These are phyloP conservation scores for Motacilla alba DNA, from an alignment of 2,113 vertebrate species.

Conservation along the genomic window DNA sequence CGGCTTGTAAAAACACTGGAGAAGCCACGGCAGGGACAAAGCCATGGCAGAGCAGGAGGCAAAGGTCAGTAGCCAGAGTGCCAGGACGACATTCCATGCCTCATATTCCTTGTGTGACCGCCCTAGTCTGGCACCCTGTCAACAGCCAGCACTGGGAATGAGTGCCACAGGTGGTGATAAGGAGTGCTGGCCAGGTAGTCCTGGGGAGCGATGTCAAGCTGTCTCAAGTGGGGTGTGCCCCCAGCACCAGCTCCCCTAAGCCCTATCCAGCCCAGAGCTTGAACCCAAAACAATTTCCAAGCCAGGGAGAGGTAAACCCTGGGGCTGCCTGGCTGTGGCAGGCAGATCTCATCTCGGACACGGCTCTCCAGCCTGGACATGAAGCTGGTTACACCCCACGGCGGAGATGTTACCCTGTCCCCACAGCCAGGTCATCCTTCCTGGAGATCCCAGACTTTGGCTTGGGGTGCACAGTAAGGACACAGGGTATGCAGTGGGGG, in stretches of 20 bases:
- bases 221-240: background rate
- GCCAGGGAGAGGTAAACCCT: background rate
- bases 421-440: too few relatives aligned
- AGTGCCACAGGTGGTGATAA: too few relatives aligned
- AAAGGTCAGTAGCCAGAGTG: accelerated
- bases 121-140: background rate
- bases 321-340: background rate
- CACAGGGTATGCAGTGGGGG: accelerated
- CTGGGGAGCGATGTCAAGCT: background rate
- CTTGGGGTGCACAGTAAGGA: background rate
- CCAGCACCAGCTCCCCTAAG: background rate
- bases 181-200: background rate
- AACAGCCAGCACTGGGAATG: background rate
- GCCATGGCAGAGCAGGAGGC: background rate
- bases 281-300: background rate
- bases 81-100: background rate
- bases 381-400: background rate
- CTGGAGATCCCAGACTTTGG: background rate
- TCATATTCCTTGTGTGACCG: background rate
- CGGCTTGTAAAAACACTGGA: background rate
- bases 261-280: background rate
- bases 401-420: background rate
- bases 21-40: background rate
- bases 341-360: background rate
- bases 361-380: background rate